Conservation (phyloP, 2,888 invertebrate genomes). For the Drosophila hawaiiensis region DNA sequence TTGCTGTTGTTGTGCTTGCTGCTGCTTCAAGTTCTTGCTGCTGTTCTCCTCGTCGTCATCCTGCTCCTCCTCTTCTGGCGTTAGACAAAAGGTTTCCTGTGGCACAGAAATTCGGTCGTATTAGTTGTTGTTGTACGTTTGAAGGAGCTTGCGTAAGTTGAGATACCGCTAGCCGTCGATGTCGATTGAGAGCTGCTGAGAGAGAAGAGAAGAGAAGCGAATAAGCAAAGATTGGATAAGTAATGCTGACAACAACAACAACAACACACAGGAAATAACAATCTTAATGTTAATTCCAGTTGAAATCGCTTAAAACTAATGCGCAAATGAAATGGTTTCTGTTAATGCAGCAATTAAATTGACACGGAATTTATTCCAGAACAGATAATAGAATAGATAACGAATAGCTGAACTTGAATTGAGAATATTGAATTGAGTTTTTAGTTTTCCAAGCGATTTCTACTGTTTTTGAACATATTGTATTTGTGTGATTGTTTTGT, state of each 20-base stretch:
- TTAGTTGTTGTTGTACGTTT: slow-evolving; percentile 84
- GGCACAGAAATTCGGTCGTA: slow-evolving; percentile 85
- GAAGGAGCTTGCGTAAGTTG: slow-evolving; percentile 85
- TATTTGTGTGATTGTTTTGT: slow-evolving; percentile 31
- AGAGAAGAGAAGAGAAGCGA: slow-evolving; percentile 4
- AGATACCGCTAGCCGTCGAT: slow-evolving; percentile 85
- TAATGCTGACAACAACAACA: not conserved
- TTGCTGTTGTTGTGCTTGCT: slow-evolving; percentile 27
- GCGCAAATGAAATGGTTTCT: slow-evolving; percentile 10
- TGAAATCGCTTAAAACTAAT: slow-evolving; percentile 25
- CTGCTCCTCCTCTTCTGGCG: slow-evolving; percentile 82
- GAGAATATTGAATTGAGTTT: not conserved
- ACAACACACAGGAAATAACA: not conserved
- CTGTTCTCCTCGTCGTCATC: slow-evolving; percentile 57
- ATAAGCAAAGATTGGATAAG: slow-evolving; percentile 1
- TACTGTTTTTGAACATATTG: slow-evolving; percentile 9
- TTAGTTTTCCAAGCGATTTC: slow-evolving; percentile 20
- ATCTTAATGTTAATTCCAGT: slow-evolving; percentile 13
- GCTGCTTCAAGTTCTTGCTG: slow-evolving; percentile 26
- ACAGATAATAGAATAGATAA: not conserved
- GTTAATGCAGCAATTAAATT: not conserved
- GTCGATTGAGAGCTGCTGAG: slow-evolving; percentile 83
- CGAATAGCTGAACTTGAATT: not conserved
- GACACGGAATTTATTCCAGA: not conserved
- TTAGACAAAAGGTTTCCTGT: slow-evolving; percentile 85